Evolutionary conservation across 2,888 invertebrate genomes (phyloP).

Genomic region (Vesta saturnalis): DNA sequence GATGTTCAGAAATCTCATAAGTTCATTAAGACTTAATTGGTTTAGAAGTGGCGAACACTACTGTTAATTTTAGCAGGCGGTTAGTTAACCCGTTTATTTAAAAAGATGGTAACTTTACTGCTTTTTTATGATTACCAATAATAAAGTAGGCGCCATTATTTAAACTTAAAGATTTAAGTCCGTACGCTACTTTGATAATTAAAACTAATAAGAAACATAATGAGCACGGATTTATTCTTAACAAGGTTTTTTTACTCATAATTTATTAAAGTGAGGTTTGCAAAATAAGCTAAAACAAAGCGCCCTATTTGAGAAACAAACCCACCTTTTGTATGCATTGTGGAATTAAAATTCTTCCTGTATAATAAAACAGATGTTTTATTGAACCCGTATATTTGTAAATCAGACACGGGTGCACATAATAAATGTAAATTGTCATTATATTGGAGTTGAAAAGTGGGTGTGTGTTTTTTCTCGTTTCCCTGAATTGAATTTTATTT

Average conservation of each 20-base stretch:
- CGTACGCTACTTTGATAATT: background rate
- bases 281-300: background rate
- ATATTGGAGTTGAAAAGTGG: background rate
- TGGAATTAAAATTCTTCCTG: constrained; percentile 8
- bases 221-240: background rate
- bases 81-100: background rate
- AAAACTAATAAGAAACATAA: background rate
- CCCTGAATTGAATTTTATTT: constrained; percentile 4
- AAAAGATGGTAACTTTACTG: too few relatives aligned
- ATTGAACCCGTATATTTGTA: constrained; percentile 13
- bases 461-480: background rate
- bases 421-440: constrained; percentile 13
- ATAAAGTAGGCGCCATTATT: background rate
- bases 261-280: constrained; percentile 3
- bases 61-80: background rate
- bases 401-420: constrained; percentile 12
- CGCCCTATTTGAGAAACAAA: background rate
- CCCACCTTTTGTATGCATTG: background rate
- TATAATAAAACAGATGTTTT: constrained; percentile 10
- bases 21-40: background rate
- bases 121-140: background rate
- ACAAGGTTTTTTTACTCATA: background rate
- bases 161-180: too few relatives aligned
- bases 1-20: background rate
- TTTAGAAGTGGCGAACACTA: background rate